Conservation (phyloP, 2,888 invertebrate species). For the Hypomecis punctinalis region DNA sequence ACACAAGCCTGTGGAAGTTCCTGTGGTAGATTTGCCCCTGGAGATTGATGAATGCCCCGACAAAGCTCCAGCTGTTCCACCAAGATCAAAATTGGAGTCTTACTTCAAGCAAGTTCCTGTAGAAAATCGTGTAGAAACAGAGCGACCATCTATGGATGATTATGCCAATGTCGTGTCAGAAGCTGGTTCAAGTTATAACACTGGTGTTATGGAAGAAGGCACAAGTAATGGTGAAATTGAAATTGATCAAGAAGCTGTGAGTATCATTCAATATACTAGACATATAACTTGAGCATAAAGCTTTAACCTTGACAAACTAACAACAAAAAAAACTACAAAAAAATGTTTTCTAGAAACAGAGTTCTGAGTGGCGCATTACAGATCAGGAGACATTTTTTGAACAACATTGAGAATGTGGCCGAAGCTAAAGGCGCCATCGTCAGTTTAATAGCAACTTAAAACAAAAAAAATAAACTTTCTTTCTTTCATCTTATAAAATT, state of each 20-base stretch:
- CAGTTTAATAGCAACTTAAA: no score
- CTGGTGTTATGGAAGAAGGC: slow-evolving; percentile 42
- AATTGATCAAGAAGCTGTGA: slow-evolving; percentile 79
- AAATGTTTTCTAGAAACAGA: no score
- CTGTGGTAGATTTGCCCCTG: slow-evolving; percentile 65
- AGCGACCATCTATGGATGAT: slow-evolving; percentile 40
- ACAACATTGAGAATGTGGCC: no score
- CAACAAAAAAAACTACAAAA: no score
- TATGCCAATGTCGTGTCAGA: slow-evolving; percentile 42
- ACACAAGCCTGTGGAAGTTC: slow-evolving; percentile 74
- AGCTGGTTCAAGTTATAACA: slow-evolving; percentile 47
- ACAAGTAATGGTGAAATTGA: slow-evolving; percentile 49
- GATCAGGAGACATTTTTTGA: no score
- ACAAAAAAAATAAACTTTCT: no score
- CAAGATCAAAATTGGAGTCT: slow-evolving; percentile 64
- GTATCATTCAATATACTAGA: slow-evolving; percentile 43
- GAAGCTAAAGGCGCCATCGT: no score
- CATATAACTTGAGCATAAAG: no score
- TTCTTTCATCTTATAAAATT: no score
- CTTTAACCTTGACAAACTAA: no score
- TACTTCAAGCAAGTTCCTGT: slow-evolving; percentile 68
- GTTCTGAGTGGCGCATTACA: no score
- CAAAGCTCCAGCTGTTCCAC: slow-evolving; percentile 31
- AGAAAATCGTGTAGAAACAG: slow-evolving; percentile 44
- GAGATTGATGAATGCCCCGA: slow-evolving; percentile 57